Base-by-base conservation (phyloP, 2,888 invertebrate genomes). In the Leucania comma region DNA sequence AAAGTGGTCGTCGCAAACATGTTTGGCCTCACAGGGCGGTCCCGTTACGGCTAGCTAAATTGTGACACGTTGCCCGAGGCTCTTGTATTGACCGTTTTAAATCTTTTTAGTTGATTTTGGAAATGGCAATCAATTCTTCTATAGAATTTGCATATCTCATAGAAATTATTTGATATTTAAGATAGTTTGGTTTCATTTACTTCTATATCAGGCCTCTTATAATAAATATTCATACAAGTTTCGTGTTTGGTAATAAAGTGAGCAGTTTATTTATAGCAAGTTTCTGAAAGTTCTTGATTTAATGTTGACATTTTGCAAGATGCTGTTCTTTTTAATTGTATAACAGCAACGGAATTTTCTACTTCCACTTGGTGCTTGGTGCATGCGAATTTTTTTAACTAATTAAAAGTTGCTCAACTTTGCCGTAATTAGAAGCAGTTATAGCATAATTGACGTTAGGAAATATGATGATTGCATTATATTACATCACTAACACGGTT, bases 341-440 rank as follows among this genome's bases (percentile, higher is more conserved):
- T 61, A 80, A 32, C 38, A 64, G 29, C 67, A n/a, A 60, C 54
- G 48, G 32, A 67, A 14, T 46, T 42, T 50, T 53, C 57, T 35
- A 56, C 10, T 54, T 57, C 57, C 57, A 35, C 35, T 56, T n/a
- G 35, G 57, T 38, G 57, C 57, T 57, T 59, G 35, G 65, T 61
- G 76, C 60, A 81, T 57, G 69, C 72, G 76, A 78, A 62, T 72
- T 73, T 64, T 83, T 71, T 82, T 68, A 63, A 77, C 68, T 84
- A 82, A 87, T 87, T 87, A 87, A 78, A 74, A 56, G 66, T 89
- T 88, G 78, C 82, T 71, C 75, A 88, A 90, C 81, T 62, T 66
- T 67, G 69, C 71, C 65, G 80, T 80, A 82, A 87, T 87, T 87
- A 85, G 67, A 65, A 22, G 73, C 66, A 61, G 69, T 83, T 85